These are phyloP conservation scores for Dolomedes plantarius DNA, from an alignment of 2,888 invertebrate species.

Conservation along the genomic window DNA sequence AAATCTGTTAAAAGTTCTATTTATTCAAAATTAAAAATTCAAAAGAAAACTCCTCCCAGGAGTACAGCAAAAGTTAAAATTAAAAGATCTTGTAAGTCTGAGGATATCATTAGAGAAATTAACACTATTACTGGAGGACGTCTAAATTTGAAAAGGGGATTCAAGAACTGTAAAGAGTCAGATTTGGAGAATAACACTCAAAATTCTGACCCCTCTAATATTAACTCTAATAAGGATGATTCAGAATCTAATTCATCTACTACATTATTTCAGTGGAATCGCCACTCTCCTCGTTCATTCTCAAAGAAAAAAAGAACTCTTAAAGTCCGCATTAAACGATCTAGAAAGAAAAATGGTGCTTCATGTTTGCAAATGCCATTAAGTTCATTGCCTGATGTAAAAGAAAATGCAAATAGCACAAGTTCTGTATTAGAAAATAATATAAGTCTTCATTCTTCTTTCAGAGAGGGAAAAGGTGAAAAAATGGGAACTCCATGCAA, in stretches of 20 bases:
- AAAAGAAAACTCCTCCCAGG: neutral
- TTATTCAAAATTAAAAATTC: conserved; percentile 11
- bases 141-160: neutral
- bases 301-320: conserved; percentile 46
- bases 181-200: conserved; percentile 13
- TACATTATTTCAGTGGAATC: neutral
- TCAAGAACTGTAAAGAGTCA: neutral
- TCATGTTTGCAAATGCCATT: neutral
- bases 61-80: neutral
- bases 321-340: conserved; percentile 49
- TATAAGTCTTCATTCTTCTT: conserved; percentile 42
- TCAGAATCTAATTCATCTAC: conserved; percentile 2
- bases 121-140: conserved; percentile 45
- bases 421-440: conserved; percentile 34
- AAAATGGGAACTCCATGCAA: conserved; percentile 19
- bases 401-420: conserved; percentile 31
- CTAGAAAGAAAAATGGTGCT: neutral
- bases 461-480: conserved; percentile 18
- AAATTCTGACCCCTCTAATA: neutral
- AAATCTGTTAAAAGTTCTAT: neutral
- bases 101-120: conserved; percentile 45
- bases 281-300: conserved; percentile 7
- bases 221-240: neutral
- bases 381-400: conserved; percentile 14
- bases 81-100: neutral